Percentiles rank a stretch among this genome's conserved stretches.
phyloP scores from a whole-genome alignment of 2,113 vertebrate species.

The Muntiacus muntjak region DNA sequence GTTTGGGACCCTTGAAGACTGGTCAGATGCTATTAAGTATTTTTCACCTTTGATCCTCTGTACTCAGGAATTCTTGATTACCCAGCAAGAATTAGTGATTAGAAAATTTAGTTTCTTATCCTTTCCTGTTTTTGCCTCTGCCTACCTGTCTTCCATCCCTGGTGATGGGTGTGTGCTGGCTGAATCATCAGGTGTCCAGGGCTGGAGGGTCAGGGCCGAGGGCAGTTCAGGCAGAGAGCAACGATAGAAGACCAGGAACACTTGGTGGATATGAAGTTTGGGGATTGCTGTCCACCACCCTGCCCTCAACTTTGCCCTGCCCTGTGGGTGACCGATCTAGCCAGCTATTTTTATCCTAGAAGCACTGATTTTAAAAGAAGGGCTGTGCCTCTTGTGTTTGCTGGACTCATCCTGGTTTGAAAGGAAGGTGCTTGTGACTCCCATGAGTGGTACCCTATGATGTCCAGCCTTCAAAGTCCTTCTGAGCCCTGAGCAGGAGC shows the following conservation, averaged over 20 bases:
- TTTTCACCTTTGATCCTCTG: conserved; percentile 22
- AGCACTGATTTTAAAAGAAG: not conserved
- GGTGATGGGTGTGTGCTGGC: not conserved
- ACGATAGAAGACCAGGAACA: not conserved
- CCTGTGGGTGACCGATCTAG: not conserved
- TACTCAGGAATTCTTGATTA: conserved; percentile 17
- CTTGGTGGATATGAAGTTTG: not conserved
- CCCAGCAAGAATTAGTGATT: not conserved
- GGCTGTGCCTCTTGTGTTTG: not conserved
- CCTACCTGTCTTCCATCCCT: not conserved
- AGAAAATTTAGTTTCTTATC: not conserved
- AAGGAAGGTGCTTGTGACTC: not conserved
- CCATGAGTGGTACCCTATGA: not conserved
- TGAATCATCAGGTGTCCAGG: not conserved
- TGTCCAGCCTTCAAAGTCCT: not conserved
- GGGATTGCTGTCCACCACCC: accelerated
- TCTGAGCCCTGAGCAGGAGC: not conserved
- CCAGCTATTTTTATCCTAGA: not conserved
- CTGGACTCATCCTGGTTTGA: not conserved
- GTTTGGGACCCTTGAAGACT: not conserved
- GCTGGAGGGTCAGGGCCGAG: accelerated
- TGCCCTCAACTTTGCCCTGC: not conserved
- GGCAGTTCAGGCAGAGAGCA: not conserved
- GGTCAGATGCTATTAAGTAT: not conserved
- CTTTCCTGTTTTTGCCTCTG: not conserved